Conservation (phyloP, 2,888 invertebrate species). For the Chrysolina americana region DNA sequence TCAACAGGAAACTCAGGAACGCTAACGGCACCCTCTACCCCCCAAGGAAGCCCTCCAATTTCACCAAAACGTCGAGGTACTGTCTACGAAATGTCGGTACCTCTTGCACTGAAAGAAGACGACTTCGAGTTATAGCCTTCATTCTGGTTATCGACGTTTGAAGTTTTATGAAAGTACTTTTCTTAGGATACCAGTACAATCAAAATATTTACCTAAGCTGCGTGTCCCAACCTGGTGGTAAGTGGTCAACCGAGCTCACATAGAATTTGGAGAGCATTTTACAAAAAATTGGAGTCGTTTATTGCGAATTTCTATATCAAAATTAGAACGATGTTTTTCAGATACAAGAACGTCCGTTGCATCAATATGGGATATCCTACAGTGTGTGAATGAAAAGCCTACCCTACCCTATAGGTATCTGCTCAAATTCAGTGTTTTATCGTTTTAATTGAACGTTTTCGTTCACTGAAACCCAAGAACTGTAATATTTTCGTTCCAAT, state of each 20-base stretch:
- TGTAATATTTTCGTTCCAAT: neutral
- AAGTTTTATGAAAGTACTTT: neutral
- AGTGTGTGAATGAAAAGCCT: neutral
- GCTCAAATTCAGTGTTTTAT: constrained; percentile 17
- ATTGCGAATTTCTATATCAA: neutral
- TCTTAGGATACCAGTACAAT: neutral
- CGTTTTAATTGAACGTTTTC: neutral
- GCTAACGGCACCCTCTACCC: constrained; percentile 83
- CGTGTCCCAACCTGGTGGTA: neutral
- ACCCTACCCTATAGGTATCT: neutral
- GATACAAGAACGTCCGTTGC: no score
- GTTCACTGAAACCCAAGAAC: neutral
- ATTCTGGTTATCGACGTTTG: neutral
- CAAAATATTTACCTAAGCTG: neutral
- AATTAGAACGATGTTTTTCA: no score
- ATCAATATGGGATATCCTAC: no score
- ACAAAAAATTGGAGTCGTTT: neutral
- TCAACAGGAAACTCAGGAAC: constrained; percentile 76
- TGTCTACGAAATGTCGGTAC: constrained; percentile 54
- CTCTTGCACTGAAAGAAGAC: constrained; percentile 62
- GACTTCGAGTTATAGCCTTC: constrained; percentile 60
- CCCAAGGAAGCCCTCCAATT: constrained; percentile 81
- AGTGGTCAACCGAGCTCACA: neutral
- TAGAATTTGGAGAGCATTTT: neutral
- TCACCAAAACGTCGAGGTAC: constrained; percentile 75